These are phyloP conservation scores for Papilio polyxenes DNA, from an alignment of 1,140 invertebrate species.

Conservation along the genomic window DNA sequence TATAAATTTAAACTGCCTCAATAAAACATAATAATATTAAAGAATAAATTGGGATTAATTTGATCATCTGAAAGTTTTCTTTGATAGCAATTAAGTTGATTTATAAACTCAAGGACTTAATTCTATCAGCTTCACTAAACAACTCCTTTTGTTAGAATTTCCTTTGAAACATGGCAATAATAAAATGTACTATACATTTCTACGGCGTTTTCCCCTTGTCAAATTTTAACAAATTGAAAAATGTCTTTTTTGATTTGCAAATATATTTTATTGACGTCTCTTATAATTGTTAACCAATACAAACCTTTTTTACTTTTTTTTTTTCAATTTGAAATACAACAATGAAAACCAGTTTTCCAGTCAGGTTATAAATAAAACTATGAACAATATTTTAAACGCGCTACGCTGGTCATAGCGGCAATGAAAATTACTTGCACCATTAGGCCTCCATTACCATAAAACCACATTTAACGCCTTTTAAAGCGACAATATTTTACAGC, in stretches of 20 bases:
- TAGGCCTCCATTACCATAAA: constrained; percentile 32
- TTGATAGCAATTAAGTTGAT: constrained; percentile 15
- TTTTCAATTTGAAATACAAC: neutral
- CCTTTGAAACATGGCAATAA: constrained; percentile 3
- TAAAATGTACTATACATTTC: neutral
- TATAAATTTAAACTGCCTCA: constrained; percentile 6
- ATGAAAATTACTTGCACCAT: constrained; percentile 36
- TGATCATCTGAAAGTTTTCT: constrained; percentile 14
- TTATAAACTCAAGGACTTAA: constrained; percentile 17
- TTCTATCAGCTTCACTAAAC: constrained; percentile 12
- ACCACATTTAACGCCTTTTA: constrained; percentile 35
- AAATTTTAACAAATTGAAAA: neutral
- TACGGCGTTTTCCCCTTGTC: neutral
- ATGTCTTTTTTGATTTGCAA: neutral
- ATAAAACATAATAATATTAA: neutral
- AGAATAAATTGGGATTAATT: constrained; percentile 16
- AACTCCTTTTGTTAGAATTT: constrained; percentile 17
- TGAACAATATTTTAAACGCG: constrained; percentile 10
- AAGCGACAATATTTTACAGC: constrained; percentile 21
- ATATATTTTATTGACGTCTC: neutral
- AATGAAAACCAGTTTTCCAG: neutral
- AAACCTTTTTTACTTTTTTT: neutral
- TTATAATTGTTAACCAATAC: neutral
- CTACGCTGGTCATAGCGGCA: constrained; percentile 15
- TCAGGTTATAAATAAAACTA: neutral